Base-by-base conservation (phyloP, 1,140 invertebrate genomes). In the Melitaea cinxia region DNA sequence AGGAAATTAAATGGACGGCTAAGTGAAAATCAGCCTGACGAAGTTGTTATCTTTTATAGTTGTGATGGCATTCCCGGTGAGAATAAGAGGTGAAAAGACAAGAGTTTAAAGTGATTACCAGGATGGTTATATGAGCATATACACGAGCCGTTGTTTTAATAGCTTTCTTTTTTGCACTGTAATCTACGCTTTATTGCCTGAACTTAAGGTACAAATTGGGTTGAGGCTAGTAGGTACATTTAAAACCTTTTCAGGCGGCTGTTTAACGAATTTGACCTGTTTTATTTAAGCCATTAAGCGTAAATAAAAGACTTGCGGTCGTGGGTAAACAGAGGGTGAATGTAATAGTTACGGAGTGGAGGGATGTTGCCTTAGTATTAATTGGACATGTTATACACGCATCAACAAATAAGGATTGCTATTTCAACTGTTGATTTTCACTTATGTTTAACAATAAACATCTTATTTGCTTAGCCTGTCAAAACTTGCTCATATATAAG, bases 1-100 rank as follows among this genome's bases (percentile, higher is more conserved):
- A 89, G 88, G 88, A 91, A 91, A 91, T 91, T 90, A 89, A 89
- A 85, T 75, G 81, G 80, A 80, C 72, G 78, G 75, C 77, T 82
- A 82, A 86, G 70, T 81, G 76, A 72, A 75, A 77, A 73, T 75
- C 63, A 37, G 71, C 59, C 55, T 70, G 65, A 80, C 80, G 78
- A 80, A 78, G 70, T 59, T 78, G 78, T 82, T 83, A 86, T 85
- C 83, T 83, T 58, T 65, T 77, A 73, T 83, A 82, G 78, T 80
- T 80, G 62, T 73, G 56, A 69, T 56, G 54, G 39, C 56, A 12
- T 23, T 42, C 42, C 54, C 19, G 53, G 45, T 19, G 49, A 58
- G 42, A 45, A 78, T 72, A 77, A 55, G 52, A 78, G 69, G 59
- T 72, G 77, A 80, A 77, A 80, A 80, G 75, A 77, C 76, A 70